Percentiles rank a stretch among this genome's conserved stretches.
phyloP scores from a whole-genome alignment of 2,113 vertebrate species.

The Brachyistius frenatus region DNA sequence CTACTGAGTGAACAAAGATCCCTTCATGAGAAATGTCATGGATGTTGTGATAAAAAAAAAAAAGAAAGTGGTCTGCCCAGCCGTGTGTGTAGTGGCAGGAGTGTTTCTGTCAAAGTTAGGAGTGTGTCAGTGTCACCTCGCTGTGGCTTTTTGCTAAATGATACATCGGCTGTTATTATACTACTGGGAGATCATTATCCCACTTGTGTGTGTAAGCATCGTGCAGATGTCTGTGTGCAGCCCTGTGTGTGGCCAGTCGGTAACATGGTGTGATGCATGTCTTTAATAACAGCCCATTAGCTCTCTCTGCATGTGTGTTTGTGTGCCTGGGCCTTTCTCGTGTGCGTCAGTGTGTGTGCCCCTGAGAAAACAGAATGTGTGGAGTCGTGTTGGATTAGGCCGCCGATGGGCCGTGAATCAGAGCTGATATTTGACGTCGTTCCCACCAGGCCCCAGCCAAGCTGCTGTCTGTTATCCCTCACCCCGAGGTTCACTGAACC shows the following conservation, averaged over 20 bases:
- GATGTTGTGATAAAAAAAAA: conserved; percentile 51
- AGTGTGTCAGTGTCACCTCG: conserved; percentile 8
- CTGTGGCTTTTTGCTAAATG: conserved; percentile 35
- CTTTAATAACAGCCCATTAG: conserved; percentile 83
- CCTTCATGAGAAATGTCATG: conserved; percentile 72
- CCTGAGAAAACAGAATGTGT: conserved; percentile 13
- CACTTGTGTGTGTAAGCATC: conserved; percentile 20
- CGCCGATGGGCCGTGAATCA: conserved; percentile 70
- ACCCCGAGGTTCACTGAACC: conserved; percentile 53
- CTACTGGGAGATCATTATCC: conserved; percentile 45
- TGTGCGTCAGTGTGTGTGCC: neutral
- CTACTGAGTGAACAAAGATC: conserved; percentile 20
- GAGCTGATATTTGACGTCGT: conserved; percentile 63
- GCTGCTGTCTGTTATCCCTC: conserved; percentile 62
- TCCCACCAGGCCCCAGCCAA: conserved; percentile 51
- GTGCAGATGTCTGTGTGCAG: conserved; percentile 36
- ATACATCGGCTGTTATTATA: conserved; percentile 59
- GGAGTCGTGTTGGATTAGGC: conserved; percentile 57
- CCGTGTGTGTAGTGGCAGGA: neutral
- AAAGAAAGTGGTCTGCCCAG: neutral
- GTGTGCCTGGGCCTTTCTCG: neutral
- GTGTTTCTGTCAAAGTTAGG: conserved; percentile 4
- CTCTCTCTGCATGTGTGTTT: conserved; percentile 39
- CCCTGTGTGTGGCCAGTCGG: conserved; percentile 64
- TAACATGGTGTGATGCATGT: conserved; percentile 79